Base-by-base conservation (phyloP, 2,797 vertebrate genomes). In the Danio jaintianensis region DNA sequence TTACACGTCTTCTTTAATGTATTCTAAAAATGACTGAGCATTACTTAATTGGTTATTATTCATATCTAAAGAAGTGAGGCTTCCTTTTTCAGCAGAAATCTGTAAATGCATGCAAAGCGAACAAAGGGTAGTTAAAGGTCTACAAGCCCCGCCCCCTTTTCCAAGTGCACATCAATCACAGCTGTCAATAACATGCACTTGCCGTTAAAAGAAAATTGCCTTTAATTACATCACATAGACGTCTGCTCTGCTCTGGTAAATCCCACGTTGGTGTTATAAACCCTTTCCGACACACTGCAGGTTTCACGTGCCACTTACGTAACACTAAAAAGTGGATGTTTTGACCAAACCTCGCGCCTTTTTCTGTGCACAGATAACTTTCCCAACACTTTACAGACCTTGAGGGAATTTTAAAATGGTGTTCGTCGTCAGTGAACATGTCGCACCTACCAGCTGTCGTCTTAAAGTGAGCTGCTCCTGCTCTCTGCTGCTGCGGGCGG, bases 51-150 rank as follows among this genome's bases (percentile, higher is more conserved):
- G n/a, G n/a, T n/a, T n/a, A n/a, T n/a, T n/a, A n/a, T n/a, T n/a
- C n/a, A n/a, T n/a, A n/a, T n/a, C n/a, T n/a, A n/a, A 86, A 87
- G 84, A 82, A 80, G 83, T 86, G 82, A 88, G 11, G 71, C 22
- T 66, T 45, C 4, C 53, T 38, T 22, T 36, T 86, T 89, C 88
- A 75, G 22, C 66, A 29, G 4, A 43, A 84, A 53, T 45, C 73
- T 42, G 10, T 85, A 89, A 89, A 89, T 89, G 83, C 73, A 62
- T 75, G 81, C 85, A 82, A 84, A 85, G 85, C 87, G 92, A 93
- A 94, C 93, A 94, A 94, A 93, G 89, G 93, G 88, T 87, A 89
- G 91, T 92, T 93, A 93, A 93, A 91, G 73, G 87, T 85, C 86
- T 82, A 78, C 71, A 85, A 1, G 16, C 63, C 73, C 89, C 92